Percentiles rank a stretch among this genome's conserved stretches.
phyloP scores from a whole-genome alignment of 1,140 invertebrate species.

The Branchinecta lindahli region DNA sequence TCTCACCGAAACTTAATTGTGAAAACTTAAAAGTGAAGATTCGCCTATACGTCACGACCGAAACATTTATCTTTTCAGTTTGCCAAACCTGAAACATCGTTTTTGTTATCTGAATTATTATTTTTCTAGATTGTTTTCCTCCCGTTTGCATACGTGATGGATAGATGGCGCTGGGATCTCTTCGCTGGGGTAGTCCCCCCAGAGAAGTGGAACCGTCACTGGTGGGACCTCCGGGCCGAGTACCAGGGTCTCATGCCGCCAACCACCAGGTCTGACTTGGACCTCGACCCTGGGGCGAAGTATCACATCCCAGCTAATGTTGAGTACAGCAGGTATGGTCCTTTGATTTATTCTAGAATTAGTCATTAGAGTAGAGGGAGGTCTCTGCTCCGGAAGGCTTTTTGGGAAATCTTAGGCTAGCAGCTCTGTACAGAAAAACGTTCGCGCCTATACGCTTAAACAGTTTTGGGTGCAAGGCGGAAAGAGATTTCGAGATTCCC shows the following conservation, averaged over 20 bases:
- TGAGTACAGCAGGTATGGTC: constrained; percentile 32
- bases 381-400: no score
- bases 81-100: no score
- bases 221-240: constrained; percentile 34
- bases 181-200: constrained; percentile 30
- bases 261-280: constrained; percentile 27
- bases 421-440: no score
- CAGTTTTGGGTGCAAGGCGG: no score
- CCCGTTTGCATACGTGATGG: constrained; percentile 34
- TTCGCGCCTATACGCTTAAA: no score
- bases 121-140: constrained; percentile 33
- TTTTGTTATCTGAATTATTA: no score
- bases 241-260: constrained; percentile 33
- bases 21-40: no score
- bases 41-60: no score
- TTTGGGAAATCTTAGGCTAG: no score
- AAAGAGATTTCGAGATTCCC: no score
- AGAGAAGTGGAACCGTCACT: constrained; percentile 31
- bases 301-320: constrained; percentile 34
- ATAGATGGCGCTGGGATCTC: constrained; percentile 34
- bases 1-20: no score
- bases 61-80: no score
- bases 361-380: background rate
- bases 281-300: constrained; percentile 36
- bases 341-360: constrained; percentile 10